Evolutionary conservation across 2,113 vertebrate genomes (phyloP), one percentile per base, ranked within the genome.

Genomic region (Alethe diademata): DNA sequence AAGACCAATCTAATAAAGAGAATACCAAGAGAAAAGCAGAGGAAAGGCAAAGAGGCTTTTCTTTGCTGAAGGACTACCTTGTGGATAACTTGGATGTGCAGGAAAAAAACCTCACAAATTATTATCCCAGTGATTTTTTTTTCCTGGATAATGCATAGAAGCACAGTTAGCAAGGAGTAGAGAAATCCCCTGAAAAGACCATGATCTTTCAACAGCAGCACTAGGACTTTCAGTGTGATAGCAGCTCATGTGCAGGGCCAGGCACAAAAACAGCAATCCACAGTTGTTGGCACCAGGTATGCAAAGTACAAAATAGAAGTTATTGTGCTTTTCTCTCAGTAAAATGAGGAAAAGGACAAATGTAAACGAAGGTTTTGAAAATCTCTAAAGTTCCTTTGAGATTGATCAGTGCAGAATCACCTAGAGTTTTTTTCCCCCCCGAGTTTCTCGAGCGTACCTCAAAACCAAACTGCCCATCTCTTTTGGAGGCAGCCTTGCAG

Each of bases 341-440:
- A 56, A 85, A 71, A 2, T 12, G 17, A 71, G 8, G 17, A 65
- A 57, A 86, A 89, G 67, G 2, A 51, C 2, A 83, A 51, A 81
- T 19, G 0, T 47, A 87, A 62, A 64, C 3, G 1, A 19, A 47
- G 6, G 5, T 23, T 57, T 88, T 69, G 20, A 54, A 93, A 76
- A 20, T 8, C 6, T 6, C 22, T 50, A 1, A 62, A 25, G 5
- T 28, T 78, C 5, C 54, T 66, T 35, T 29, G 31, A 48, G 3
- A 29, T 45, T 56, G 57, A 25, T 71, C 9, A 48, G 7, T 8
- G 8, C 8, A 81, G 28, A 81, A 33, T n/a, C 5, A n/a, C 2
- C 2, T 1, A 22, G 10, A 1, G 3, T 1, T 15, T 65, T 23
- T 31, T 26, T 70, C 33, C n/a, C 35, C 19, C 13, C 22, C 28